Evolutionary conservation across 1,140 invertebrate genomes (phyloP).

Genomic region (Phthorimaea operculella): DNA sequence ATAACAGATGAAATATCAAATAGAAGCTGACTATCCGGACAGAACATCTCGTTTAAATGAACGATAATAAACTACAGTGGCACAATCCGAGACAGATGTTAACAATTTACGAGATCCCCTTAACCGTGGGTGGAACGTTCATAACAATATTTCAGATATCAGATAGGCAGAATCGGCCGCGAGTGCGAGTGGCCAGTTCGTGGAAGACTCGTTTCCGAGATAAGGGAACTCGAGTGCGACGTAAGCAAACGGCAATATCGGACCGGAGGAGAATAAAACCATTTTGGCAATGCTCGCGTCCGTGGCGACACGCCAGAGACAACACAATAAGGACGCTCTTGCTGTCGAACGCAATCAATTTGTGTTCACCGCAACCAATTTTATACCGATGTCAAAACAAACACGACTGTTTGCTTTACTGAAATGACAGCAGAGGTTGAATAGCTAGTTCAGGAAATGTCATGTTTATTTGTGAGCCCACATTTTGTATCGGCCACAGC

Average conservation of each 20-base stretch:
- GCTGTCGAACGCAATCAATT: constrained; percentile 49
- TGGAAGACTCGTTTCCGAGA: constrained; percentile 8
- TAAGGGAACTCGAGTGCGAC: constrained; percentile 24
- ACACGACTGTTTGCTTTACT: background rate
- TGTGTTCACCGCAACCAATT: constrained; percentile 51
- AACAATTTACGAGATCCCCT: constrained; percentile 3
- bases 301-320: constrained; percentile 48
- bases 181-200: background rate
- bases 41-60: background rate
- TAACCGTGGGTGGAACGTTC: constrained; percentile 4
- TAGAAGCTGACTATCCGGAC: background rate
- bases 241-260: constrained; percentile 51
- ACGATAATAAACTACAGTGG: background rate
- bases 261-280: constrained; percentile 37
- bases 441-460: too few relatives aligned
- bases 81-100: constrained; percentile 4
- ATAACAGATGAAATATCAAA: too few relatives aligned
- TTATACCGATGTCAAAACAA: constrained; percentile 10
- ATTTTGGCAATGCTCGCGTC: constrained; percentile 33
- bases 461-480: too few relatives aligned
- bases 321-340: constrained; percentile 54
- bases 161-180: constrained; percentile 1
- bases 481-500: too few relatives aligned
- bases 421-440: too few relatives aligned
- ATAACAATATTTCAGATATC: constrained; percentile 6